Evolutionary conservation across 2,888 invertebrate genomes (phyloP).

Genomic region (Dichetophora obliterata): DNA sequence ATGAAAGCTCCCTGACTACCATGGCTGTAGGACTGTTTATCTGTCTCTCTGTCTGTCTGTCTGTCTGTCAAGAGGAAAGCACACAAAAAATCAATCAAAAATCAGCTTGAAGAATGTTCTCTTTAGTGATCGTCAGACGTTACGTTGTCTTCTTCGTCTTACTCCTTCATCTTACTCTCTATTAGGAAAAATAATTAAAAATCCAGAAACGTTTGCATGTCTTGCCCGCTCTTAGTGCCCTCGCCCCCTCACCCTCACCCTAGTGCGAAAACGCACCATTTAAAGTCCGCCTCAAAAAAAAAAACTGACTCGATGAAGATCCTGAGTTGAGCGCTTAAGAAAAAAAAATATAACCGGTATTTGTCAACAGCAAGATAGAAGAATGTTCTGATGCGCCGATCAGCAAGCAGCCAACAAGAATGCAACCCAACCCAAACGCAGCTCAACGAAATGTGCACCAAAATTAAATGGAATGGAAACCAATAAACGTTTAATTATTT

Average conservation of each 20-base stretch:
- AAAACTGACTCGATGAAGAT: neutral
- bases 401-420: slow-evolving; percentile 26
- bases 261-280: slow-evolving; percentile 63
- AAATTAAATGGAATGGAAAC: slow-evolving; percentile 36
- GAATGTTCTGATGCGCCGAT: slow-evolving; percentile 19
- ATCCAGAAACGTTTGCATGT: slow-evolving; percentile 43
- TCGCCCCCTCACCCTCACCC: slow-evolving; percentile 10
- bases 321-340: too few relatives aligned
- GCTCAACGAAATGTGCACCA: slow-evolving; percentile 20
- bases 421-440: slow-evolving; percentile 7
- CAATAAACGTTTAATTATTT: slow-evolving; percentile 41
- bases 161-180: neutral
- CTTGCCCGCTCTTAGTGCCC: slow-evolving; percentile 25
- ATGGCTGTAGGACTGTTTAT: neutral
- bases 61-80: slow-evolving; percentile 21
- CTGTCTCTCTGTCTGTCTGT: neutral
- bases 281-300: slow-evolving; percentile 47
- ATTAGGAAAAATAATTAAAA: slow-evolving; percentile 45
- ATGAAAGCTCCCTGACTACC: slow-evolving; percentile 34
- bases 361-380: slow-evolving; percentile 5
- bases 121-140: neutral
- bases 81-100: slow-evolving; percentile 28
- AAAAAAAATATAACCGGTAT: slow-evolving; percentile 25
- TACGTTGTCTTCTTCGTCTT: neutral
- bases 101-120: neutral